Percentiles rank a stretch among this genome's conserved stretches.
phyloP scores from a whole-genome alignment of 2,113 vertebrate genomes.

The Emydocephalus ijimae region DNA sequence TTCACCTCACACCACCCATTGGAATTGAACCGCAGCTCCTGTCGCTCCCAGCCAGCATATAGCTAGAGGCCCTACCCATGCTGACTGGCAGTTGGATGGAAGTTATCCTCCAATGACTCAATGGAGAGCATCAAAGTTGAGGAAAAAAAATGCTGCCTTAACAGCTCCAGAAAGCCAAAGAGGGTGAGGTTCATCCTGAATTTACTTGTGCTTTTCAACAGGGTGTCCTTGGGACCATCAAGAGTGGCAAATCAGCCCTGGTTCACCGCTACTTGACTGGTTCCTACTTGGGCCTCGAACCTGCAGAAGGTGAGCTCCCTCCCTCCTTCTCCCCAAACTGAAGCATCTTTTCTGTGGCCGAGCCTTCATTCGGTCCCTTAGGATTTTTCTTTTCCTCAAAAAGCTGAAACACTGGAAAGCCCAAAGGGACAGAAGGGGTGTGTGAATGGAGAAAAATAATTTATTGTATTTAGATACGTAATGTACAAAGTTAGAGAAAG shows the following conservation, averaged over 20 bases:
- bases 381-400: background rate
- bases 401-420: background rate
- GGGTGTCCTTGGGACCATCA: slow-evolving; percentile 86
- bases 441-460: background rate
- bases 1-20: background rate
- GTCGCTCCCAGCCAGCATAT: background rate
- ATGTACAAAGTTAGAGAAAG: background rate
- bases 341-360: no score
- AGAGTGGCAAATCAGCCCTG: slow-evolving; percentile 87
- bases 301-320: slow-evolving; percentile 80
- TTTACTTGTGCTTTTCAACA: slow-evolving; percentile 53
- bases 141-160: background rate
- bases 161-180: background rate
- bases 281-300: slow-evolving; percentile 84
- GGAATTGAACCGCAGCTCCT: background rate
- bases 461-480: background rate
- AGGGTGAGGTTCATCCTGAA: background rate
- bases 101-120: background rate
- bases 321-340: background rate
- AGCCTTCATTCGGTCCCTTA: background rate
- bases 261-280: slow-evolving; percentile 93
- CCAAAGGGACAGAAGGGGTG: background rate
- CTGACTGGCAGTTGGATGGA: background rate
- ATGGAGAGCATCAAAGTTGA: background rate
- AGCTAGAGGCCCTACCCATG: background rate